A percentile compares a stretch with the other conserved stretches of the same genome.
Conservation (phyloP, 2,113 vertebrate genomes). For the Micromys minutus region DNA sequence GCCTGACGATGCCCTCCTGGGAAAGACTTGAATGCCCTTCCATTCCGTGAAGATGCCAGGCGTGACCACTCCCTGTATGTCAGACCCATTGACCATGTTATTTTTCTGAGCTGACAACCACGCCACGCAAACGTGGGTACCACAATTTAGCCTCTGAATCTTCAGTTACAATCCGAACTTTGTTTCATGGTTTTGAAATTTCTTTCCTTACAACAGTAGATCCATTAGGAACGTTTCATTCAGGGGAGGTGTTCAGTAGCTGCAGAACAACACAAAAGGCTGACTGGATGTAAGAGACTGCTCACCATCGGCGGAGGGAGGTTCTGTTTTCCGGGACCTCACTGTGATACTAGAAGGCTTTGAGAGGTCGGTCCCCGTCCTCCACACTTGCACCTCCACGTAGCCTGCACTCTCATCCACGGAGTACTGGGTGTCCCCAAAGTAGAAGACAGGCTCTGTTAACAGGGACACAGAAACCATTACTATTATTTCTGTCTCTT, state of each 20-base stretch:
- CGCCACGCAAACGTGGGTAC: neutral
- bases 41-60: neutral
- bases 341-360: slow-evolving; percentile 91
- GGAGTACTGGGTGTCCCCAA: slow-evolving; percentile 88
- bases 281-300: rapidly evolving
- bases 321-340: slow-evolving; percentile 92
- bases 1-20: neutral
- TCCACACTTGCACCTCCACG: slow-evolving; percentile 92
- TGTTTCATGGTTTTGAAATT: neutral
- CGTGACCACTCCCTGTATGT: neutral
- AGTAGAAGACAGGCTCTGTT: slow-evolving; percentile 94
- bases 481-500: neutral
- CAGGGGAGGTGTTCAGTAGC: neutral
- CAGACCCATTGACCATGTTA: neutral
- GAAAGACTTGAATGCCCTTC: neutral
- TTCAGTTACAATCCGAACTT: neutral
- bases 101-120: neutral
- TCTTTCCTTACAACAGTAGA: neutral
- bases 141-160: neutral
- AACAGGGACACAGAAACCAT: slow-evolving; percentile 13
- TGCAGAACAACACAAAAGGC: neutral
- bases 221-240: neutral
- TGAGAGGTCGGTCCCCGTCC: slow-evolving; percentile 93
- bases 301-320: slow-evolving; percentile 93
- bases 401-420: slow-evolving; percentile 93